Evolutionary conservation across 2,797 vertebrate genomes (phyloP).

Genomic region (Hemitrygon akajei): DNA sequence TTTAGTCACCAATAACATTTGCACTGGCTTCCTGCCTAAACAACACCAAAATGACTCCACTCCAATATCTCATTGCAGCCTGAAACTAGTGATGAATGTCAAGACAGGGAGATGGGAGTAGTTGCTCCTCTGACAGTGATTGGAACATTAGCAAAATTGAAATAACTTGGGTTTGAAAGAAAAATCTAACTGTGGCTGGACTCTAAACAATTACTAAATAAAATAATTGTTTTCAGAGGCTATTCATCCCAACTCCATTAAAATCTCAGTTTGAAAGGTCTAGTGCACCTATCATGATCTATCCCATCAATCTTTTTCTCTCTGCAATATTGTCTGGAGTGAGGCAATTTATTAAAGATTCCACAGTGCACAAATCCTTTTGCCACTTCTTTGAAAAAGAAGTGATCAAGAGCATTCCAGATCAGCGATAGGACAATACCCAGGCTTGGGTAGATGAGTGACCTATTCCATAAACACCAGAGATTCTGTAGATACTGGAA

Average conservation of each 20-base stretch:
- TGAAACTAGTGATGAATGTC: not conserved
- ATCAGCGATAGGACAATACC: not conserved
- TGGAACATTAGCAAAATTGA: not conserved
- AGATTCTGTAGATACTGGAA: no score
- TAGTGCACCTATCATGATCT: not conserved
- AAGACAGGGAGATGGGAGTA: not conserved
- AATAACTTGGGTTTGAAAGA: not conserved
- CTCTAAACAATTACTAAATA: not conserved
- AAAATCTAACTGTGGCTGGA: not conserved
- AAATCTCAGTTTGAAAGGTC: not conserved
- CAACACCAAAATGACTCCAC: not conserved
- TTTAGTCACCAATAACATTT: not conserved
- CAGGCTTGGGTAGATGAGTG: not conserved
- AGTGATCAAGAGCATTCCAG: not conserved
- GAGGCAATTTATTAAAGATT: not conserved
- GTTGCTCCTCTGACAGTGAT: no score
- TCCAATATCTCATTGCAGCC: not conserved
- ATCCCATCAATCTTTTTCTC: not conserved
- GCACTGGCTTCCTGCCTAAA: no score
- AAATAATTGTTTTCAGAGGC: not conserved
- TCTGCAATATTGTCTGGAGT: not conserved
- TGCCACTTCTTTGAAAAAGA: not conserved
- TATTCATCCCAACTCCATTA: not conserved
- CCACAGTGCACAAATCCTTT: not conserved
- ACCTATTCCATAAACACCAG: not conserved